Evolutionary conservation across 2,888 invertebrate species (phyloP).

Genomic region (Leucophora obtusa): DNA sequence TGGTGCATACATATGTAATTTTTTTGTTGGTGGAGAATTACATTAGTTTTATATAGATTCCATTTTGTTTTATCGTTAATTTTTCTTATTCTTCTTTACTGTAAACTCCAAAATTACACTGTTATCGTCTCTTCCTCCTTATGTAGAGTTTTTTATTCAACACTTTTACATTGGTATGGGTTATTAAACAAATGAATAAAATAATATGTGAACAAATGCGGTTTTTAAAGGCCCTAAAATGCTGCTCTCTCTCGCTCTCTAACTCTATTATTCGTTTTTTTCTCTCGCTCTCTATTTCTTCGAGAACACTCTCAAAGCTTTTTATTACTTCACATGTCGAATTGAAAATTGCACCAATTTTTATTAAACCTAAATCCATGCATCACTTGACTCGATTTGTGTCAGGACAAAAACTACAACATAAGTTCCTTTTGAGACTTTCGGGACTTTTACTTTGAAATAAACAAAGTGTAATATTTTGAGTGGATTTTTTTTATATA

Average conservation of each 20-base stretch:
- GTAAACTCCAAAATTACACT: neutral
- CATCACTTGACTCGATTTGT: conserved; percentile 2
- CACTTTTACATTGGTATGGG: neutral
- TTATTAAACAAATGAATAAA: too few species aligned
- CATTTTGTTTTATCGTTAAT: neutral
- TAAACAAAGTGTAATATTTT: neutral
- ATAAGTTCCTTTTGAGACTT: neutral
- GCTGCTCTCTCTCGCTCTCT: neutral
- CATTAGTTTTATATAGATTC: neutral
- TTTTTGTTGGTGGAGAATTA: neutral
- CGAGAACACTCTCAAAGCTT: neutral
- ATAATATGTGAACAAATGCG: neutral
- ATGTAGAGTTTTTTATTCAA: neutral
- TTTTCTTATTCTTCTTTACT: neutral
- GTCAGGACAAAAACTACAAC: neutral
- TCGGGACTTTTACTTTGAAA: neutral
- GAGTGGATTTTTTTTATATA: neutral
- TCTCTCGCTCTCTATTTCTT: neutral
- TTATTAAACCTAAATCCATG: neutral
- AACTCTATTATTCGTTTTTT: neutral
- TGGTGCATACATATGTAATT: too few species aligned
- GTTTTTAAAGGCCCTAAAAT: neutral
- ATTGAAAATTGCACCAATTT: neutral
- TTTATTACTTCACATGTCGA: neutral
- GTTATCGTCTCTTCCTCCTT: neutral